Evolutionary conservation across 2,113 vertebrate genomes (phyloP), one percentile per base, ranked within the genome.

Genomic region (Suncus etruscus): DNA sequence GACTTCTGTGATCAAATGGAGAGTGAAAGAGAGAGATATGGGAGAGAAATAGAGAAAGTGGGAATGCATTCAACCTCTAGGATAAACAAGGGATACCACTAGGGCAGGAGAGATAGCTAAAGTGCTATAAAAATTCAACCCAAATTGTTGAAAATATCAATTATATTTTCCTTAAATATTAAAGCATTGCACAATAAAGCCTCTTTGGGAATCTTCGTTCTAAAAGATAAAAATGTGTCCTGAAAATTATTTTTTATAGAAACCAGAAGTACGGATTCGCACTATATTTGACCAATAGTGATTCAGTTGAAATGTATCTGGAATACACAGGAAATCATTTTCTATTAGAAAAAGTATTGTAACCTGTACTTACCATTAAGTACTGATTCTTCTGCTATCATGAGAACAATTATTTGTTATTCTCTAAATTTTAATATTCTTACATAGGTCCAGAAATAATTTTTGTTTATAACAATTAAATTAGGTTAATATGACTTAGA

Each of bases 321-420:
- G 39, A 58, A 32, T 31, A 22, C 4, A 9, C 24, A 6, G 54
- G 20, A 25, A 83, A 11, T 20, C 8, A 39, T 5, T 66, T 66
- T n/a, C 4, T 0, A 18, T 1, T 3, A n/a, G n/a, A 22, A 80
- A 22, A 4, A 29, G 50, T 65, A 3, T 61, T 27, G 39, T 24
- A 29, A 45, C 7, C 51, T 45, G 5, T 65, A 32, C 31, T 54
- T 32, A 63, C 27, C 39, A 29, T 27, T 1, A 9, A 47, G 25
- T 18, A 1, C 12, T 6, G 45, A 29, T 16, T 24, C 22, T 6
- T 9, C 8, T 4, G 6, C 12, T 48, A 0, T 27, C 3, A 72
- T 77, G 14, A 32, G 69, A 61, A 25, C 9, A n/a, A 14, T 12
- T 20, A 18, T 70, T 31, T 72, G 10, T 79, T 70, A 7, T 32